Percentiles rank a stretch among this genome's conserved stretches.
These are phyloP conservation scores for Dryas iulia DNA, from an alignment of 1,140 invertebrate genomes.

Conservation along the genomic window DNA sequence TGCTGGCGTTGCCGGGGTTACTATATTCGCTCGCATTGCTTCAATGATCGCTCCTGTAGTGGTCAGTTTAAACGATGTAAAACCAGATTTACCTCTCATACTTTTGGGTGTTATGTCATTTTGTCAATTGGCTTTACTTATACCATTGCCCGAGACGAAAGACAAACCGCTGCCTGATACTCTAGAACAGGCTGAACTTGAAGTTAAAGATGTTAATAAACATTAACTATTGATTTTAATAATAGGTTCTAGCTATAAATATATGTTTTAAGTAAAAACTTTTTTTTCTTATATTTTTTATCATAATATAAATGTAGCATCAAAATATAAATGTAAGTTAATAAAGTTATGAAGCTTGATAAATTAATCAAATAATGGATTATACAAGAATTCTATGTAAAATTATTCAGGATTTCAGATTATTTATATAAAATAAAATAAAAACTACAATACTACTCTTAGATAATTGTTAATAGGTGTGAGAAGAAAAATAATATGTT, in stretches of 20 bases:
- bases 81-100: slow-evolving; percentile 54
- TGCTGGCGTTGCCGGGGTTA: slow-evolving; percentile 82
- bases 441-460: no score
- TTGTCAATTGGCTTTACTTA: slow-evolving; percentile 52
- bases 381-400: no score
- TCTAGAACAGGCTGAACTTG: slow-evolving; percentile 58
- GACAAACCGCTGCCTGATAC: slow-evolving; percentile 61
- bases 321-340: no score
- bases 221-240: not conserved
- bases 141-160: slow-evolving; percentile 73
- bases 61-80: slow-evolving; percentile 81
- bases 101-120: slow-evolving; percentile 53
- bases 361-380: no score
- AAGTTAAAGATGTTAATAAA: slow-evolving; percentile 29
- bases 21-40: slow-evolving; percentile 84
- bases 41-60: slow-evolving; percentile 85
- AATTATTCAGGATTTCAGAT: no score
- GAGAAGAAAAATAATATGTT: not conserved
- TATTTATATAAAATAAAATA: no score
- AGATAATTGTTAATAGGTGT: not conserved
- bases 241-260: not conserved
- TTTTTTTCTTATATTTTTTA: not conserved
- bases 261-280: not conserved
- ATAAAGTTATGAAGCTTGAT: no score
- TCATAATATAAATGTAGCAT: no score